phyloP scores from a whole-genome alignment of 2,888 invertebrate species.

The Acrobasis consociella region DNA sequence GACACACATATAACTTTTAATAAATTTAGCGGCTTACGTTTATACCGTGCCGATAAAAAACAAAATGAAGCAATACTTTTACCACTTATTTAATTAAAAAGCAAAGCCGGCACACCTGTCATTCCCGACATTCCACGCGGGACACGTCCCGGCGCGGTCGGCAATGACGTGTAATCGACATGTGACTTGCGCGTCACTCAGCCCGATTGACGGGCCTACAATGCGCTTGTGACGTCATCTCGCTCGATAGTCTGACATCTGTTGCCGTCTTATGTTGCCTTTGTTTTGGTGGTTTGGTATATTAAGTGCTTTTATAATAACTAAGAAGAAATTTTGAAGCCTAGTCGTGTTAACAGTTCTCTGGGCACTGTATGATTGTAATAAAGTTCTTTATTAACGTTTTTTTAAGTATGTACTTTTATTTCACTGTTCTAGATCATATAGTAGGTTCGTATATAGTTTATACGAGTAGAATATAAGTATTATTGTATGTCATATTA shows the following conservation, averaged over 20 bases:
- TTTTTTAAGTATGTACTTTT: too few relatives aligned
- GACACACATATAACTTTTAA: too few relatives aligned
- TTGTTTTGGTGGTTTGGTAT: constrained; percentile 12
- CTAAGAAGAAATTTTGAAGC: too few relatives aligned
- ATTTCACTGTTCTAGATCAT: too few relatives aligned
- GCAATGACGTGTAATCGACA: constrained; percentile 59
- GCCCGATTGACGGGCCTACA: constrained; percentile 44
- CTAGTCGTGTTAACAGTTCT: too few relatives aligned
- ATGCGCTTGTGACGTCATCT: constrained; percentile 38
- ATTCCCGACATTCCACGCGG: constrained; percentile 41
- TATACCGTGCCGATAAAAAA: background rate
- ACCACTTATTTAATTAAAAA: constrained; percentile 25
- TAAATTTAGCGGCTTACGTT: background rate
- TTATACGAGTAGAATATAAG: too few relatives aligned
- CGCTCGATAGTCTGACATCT: constrained; percentile 5
- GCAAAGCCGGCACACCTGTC: constrained; percentile 33
- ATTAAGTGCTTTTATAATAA: constrained; percentile 1
- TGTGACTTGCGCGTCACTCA: constrained; percentile 54
- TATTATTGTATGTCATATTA: too few relatives aligned
- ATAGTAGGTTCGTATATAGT: too few relatives aligned
- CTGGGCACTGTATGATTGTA: too few relatives aligned
- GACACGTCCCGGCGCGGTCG: constrained; percentile 43
- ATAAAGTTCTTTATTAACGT: too few relatives aligned
- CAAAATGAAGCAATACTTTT: background rate
- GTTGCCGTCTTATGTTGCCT: background rate